Evolutionary conservation across 2,888 invertebrate genomes (phyloP), one percentile per base, ranked within the genome.

Genomic region (Xestia ashworthii): DNA sequence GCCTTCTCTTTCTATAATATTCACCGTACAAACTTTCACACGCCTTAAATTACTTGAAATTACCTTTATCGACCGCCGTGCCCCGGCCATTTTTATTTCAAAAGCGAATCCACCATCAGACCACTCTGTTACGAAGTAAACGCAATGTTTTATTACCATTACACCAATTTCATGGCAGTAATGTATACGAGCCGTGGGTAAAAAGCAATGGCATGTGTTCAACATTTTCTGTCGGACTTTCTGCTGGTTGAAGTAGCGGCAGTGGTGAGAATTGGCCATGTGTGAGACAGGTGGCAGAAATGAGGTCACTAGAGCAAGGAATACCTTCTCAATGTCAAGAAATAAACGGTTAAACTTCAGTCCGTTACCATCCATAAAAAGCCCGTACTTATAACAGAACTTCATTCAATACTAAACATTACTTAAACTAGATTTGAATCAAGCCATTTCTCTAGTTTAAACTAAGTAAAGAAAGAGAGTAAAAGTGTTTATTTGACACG

Each of bases 21-120:
- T 25, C 32, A 50, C 68, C 22, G 32, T 62, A 48, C 19, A 32
- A 8, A 69, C 84, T 84, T 82, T 82, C 80, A 82, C 82, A 74
- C 46, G 74, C 25, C 66, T 55, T 48, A 67, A 83, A 70, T 76
- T 68, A 82, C 32, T 62, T 58, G 14, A 46, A 81, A 72, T 74
- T 53, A 60, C 25, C n/a, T 64, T 16, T 64, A 84, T 84, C 67
- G 73, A 53, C 62, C 48, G 25, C 32, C 32, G 25, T 5, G 22
- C 48, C 32, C 3, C 71, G 50, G 65, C 19, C 74, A 80, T 85
- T 81, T 64, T 81, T 16, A 44, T 70, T 75, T 65, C 50, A 25
- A 46, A 46, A 14, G 1, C 71, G 14, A 65, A 58, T 48, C 67
- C 32, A 67, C 74, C 60, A 46, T 32, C 69, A 22, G 0, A 44